These are phyloP conservation scores for Pseudomugil gertrudae DNA, from an alignment of 2,797 vertebrate genomes.

Conservation along the genomic window DNA sequence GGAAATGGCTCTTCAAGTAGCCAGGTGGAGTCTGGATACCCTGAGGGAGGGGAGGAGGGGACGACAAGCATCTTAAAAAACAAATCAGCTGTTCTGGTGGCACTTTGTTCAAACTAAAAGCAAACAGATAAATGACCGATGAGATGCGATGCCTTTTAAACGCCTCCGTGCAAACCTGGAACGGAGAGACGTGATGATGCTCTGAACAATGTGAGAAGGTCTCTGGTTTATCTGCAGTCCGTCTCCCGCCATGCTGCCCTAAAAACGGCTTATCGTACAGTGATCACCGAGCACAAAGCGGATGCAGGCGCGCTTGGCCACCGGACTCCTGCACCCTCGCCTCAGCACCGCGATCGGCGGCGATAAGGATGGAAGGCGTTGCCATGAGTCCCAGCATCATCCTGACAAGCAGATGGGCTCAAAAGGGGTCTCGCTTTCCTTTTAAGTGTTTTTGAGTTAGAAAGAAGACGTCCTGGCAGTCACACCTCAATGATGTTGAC, in stretches of 20 bases:
- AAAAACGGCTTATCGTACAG: constrained; percentile 29
- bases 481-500: constrained; percentile 91
- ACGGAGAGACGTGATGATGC: constrained; percentile 20
- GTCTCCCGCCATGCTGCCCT: constrained; percentile 20
- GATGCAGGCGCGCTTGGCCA: constrained; percentile 20
- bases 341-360: constrained; percentile 21
- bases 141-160: not conserved
- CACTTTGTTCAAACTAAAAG: constrained; percentile 37
- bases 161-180: constrained; percentile 22
- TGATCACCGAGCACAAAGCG: constrained; percentile 27
- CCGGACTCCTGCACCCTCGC: constrained; percentile 28
- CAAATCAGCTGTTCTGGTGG: constrained; percentile 35
- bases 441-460: constrained; percentile 59
- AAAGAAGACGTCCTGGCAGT: constrained; percentile 69
- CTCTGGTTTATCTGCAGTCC: constrained; percentile 56
- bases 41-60: constrained; percentile 53
- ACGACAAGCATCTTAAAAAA: constrained; percentile 7
- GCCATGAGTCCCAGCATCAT: constrained; percentile 62
- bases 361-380: constrained; percentile 43
- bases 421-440: constrained; percentile 37
- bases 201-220: constrained; percentile 36
- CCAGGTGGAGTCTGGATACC: constrained; percentile 64
- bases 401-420: constrained; percentile 56
- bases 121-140: constrained; percentile 5
- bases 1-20: constrained; percentile 48